These are phyloP conservation scores for Acipenser transmontanus DNA, from an alignment of 2,797 vertebrate genomes.

Conservation along the genomic window DNA sequence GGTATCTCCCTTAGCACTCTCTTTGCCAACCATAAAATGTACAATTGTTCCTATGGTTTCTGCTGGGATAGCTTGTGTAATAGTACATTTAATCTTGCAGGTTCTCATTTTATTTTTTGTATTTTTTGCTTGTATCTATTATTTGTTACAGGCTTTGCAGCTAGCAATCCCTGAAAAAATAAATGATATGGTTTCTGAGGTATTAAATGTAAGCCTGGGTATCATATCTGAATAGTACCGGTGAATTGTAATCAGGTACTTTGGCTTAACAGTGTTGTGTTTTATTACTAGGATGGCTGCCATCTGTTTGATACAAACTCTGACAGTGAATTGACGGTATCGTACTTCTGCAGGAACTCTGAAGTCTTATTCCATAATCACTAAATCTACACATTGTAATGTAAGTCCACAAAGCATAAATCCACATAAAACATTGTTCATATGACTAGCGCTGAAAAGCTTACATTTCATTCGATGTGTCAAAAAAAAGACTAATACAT, in stretches of 20 bases:
- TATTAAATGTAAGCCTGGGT: conserved; percentile 89
- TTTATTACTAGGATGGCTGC: conserved; percentile 75
- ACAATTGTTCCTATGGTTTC: too few relatives aligned
- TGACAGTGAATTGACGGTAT: conserved; percentile 63
- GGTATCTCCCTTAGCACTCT: too few relatives aligned
- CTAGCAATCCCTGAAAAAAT: conserved; percentile 77
- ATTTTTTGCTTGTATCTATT: conserved; percentile 77
- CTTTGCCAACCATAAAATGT: too few relatives aligned
- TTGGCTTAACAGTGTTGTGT: conserved; percentile 85
- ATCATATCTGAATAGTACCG: conserved; percentile 80
- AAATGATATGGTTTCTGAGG: conserved; percentile 96
- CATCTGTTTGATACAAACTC: conserved; percentile 73
- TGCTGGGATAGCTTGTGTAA: neutral
- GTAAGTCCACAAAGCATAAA: conserved; percentile 82
- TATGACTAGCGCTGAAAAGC: conserved; percentile 66
- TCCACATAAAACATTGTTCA: conserved; percentile 81
- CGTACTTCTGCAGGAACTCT: conserved; percentile 75
- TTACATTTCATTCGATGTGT: conserved; percentile 21
- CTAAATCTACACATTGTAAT: conserved; percentile 96
- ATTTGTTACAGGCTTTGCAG: conserved; percentile 81
- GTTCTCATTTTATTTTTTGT: conserved; percentile 47
- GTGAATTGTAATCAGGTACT: conserved; percentile 98
- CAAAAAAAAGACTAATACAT: neutral
- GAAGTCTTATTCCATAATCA: conserved; percentile 83
- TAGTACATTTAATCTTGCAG: neutral